Evolutionary conservation across 2,797 vertebrate genomes (phyloP).

Genomic region (Peromyscus melanophrys): DNA sequence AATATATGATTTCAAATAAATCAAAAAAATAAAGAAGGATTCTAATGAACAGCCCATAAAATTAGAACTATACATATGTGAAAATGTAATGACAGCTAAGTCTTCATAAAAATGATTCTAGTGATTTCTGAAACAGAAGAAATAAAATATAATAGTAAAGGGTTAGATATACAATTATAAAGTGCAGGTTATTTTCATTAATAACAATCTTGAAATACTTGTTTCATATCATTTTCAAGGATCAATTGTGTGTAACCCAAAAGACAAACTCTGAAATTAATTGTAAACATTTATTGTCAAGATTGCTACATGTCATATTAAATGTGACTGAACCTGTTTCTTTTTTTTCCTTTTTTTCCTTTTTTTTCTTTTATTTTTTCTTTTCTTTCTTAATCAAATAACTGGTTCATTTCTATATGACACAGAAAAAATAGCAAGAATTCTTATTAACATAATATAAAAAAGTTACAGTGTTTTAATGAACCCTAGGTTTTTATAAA

Average conservation of each 20-base stretch:
- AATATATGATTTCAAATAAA: neutral
- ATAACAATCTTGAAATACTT: neutral
- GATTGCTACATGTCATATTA: neutral
- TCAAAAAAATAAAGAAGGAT: neutral
- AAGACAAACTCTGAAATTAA: neutral
- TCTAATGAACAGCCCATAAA: neutral
- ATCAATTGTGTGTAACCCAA: neutral
- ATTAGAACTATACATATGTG: neutral
- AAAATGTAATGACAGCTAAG: neutral
- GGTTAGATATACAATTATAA: neutral
- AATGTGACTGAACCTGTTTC: neutral
- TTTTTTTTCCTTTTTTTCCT: neutral
- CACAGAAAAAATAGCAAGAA: neutral
- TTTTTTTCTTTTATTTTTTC: neutral
- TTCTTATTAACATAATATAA: neutral
- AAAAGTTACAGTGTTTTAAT: neutral
- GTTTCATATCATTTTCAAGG: neutral
- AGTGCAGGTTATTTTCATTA: neutral
- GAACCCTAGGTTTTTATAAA: neutral
- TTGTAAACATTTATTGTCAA: neutral
- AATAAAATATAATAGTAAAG: neutral
- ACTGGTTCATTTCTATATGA: neutral
- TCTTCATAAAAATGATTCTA: neutral
- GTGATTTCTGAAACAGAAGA: neutral
- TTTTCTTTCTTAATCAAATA: neutral